Conservation (phyloP, 2,797 vertebrate species). For the Pangasius krempfi region DNA sequence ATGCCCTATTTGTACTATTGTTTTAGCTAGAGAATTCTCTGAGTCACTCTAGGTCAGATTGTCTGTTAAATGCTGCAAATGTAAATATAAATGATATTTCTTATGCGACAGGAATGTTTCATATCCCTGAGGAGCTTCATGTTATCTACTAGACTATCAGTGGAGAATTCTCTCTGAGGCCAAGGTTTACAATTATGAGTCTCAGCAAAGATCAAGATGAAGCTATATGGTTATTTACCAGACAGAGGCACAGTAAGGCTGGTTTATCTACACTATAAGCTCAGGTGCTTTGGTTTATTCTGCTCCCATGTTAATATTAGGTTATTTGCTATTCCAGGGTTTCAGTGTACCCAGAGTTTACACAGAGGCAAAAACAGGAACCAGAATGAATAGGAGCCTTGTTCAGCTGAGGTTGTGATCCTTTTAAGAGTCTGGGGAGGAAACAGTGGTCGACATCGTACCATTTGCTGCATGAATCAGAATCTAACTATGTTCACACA, state of each 20-base stretch:
- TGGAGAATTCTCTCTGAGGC: neutral
- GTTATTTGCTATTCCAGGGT: constrained; percentile 46
- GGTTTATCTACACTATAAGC: constrained; percentile 42
- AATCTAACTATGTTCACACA: constrained; percentile 50
- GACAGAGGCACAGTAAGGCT: constrained; percentile 6
- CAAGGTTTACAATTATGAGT: neutral
- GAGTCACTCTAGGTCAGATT: neutral
- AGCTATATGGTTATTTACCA: constrained; percentile 26
- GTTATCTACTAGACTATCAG: neutral
- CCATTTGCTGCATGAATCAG: constrained; percentile 59
- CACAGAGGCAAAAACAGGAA: constrained; percentile 64
- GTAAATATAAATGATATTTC: neutral
- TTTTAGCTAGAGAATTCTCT: neutral
- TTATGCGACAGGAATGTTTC: neutral
- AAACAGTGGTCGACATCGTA: constrained; percentile 60
- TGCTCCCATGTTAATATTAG: constrained; percentile 49
- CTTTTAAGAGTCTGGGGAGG: constrained; percentile 62
- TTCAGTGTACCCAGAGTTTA: constrained; percentile 40
- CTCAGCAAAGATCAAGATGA: neutral
- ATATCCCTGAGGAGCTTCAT: neutral
- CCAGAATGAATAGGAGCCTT: constrained; percentile 53
- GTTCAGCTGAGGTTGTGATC: constrained; percentile 49
- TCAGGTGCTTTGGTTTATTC: constrained; percentile 54
- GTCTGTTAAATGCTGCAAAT: neutral
- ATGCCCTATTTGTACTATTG: neutral